Conservation (phyloP, 2,113 vertebrate species). For the Arizona elegans region DNA sequence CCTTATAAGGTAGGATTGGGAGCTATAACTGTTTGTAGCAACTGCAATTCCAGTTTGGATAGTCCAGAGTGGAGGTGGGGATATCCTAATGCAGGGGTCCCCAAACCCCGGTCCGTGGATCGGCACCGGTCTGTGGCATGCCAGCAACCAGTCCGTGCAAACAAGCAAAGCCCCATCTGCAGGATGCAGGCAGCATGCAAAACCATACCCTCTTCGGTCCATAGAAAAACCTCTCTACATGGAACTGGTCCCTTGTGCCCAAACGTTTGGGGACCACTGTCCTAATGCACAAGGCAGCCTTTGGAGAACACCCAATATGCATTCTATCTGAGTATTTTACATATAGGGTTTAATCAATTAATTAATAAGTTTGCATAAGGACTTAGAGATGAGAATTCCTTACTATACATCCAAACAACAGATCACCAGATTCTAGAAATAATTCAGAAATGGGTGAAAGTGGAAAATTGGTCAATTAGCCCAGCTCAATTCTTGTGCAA, state of each 20-base stretch:
- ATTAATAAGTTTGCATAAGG: background rate
- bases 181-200: too few species aligned
- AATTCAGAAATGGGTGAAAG: background rate
- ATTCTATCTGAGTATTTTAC: background rate
- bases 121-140: too few species aligned
- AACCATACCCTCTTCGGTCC: too few species aligned
- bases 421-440: background rate
- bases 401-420: background rate
- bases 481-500: background rate
- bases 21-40: background rate
- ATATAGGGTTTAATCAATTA: background rate
- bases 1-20: background rate
- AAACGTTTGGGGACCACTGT: too few species aligned
- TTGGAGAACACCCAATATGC: background rate
- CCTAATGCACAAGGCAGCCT: background rate
- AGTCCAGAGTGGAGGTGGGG: background rate
- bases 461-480: background rate
- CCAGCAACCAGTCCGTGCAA: too few species aligned
- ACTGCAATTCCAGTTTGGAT: background rate
- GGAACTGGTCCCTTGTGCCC: too few species aligned
- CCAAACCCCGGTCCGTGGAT: too few species aligned
- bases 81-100: background rate
- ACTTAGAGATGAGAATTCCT: background rate
- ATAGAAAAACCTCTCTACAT: too few species aligned
- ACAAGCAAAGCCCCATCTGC: too few species aligned